These are phyloP conservation scores for Cynopterus brachyotis DNA, from an alignment of 2,113 vertebrate species.

Conservation along the genomic window DNA sequence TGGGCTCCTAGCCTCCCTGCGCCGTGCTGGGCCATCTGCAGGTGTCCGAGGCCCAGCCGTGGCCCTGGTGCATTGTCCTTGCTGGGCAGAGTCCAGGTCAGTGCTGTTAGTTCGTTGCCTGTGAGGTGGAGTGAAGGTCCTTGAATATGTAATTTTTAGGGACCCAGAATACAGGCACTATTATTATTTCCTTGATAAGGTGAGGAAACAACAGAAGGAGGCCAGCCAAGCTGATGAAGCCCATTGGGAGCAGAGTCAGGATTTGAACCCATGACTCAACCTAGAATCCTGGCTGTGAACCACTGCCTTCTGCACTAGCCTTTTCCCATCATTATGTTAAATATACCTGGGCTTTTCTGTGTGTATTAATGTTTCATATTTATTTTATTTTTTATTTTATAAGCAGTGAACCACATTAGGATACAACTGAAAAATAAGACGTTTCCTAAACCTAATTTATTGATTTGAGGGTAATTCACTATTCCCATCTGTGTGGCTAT, in stretches of 20 bases:
- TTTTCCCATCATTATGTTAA: neutral
- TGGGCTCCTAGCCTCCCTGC: neutral
- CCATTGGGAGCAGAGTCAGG: neutral
- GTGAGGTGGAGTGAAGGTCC: neutral
- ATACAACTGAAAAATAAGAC: neutral
- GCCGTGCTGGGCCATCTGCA: accelerated
- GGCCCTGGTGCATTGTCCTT: neutral
- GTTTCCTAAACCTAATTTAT: neutral
- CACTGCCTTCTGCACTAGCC: neutral
- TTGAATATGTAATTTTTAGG: neutral
- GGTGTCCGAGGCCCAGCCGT: neutral
- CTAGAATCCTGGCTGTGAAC: neutral
- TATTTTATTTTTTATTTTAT: neutral
- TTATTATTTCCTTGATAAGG: neutral
- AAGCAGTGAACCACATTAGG: neutral
- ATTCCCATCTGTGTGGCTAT: neutral
- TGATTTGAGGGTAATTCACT: neutral
- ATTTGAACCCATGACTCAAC: neutral
- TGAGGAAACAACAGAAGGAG: neutral
- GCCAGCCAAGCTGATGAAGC: accelerated
- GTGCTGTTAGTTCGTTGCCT: neutral
- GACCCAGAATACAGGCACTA: neutral
- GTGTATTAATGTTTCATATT: neutral
- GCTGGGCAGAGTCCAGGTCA: neutral
- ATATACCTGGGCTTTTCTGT: neutral